A percentile compares a stretch with the other conserved stretches of the same genome.
These are phyloP conservation scores for Macrocentrus cingulum DNA, from an alignment of 1,140 invertebrate species.

Conservation along the genomic window DNA sequence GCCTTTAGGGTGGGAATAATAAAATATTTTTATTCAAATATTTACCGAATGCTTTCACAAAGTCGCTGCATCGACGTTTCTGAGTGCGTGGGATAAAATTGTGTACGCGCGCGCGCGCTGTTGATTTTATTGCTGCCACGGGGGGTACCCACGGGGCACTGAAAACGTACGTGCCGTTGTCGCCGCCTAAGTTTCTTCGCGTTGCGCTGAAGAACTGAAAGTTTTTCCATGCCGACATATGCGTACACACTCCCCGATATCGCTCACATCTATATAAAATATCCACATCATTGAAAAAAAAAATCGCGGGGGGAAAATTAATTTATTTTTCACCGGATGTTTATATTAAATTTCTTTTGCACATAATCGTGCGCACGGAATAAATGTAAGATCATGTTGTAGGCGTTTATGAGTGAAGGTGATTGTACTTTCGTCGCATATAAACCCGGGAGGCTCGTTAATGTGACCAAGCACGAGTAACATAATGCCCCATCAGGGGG, in stretches of 20 bases:
- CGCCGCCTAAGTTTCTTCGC: conserved; percentile 21
- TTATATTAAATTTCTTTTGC: too few relatives aligned
- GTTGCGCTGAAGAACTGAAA: conserved; percentile 14
- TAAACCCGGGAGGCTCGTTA: conserved; percentile 36
- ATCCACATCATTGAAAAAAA: too few relatives aligned
- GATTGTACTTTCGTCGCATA: conserved; percentile 14
- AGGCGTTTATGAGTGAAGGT: conserved; percentile 32
- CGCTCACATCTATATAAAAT: too few relatives aligned
- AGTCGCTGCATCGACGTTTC: too few relatives aligned
- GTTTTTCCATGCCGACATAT: conserved; percentile 16
- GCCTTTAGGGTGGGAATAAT: too few relatives aligned
- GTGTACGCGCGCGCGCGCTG: not conserved
- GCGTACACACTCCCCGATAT: too few relatives aligned
- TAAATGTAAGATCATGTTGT: conserved; percentile 9
- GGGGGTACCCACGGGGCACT: conserved; percentile 19
- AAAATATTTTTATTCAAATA: too few relatives aligned
- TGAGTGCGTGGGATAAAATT: conserved; percentile 4
- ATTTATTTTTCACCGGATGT: too few relatives aligned
- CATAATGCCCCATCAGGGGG: conserved; percentile 40
- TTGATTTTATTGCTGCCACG: conserved; percentile 13
- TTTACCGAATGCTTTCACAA: not conserved
- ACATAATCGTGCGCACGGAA: too few relatives aligned
- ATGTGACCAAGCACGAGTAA: conserved; percentile 34
- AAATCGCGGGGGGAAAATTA: conserved; percentile 10
- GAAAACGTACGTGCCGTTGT: conserved; percentile 19